Evolutionary conservation across 2,888 invertebrate genomes (phyloP), one percentile per base, ranked within the genome.

Genomic region (Rhagophthalmus giganteus): DNA sequence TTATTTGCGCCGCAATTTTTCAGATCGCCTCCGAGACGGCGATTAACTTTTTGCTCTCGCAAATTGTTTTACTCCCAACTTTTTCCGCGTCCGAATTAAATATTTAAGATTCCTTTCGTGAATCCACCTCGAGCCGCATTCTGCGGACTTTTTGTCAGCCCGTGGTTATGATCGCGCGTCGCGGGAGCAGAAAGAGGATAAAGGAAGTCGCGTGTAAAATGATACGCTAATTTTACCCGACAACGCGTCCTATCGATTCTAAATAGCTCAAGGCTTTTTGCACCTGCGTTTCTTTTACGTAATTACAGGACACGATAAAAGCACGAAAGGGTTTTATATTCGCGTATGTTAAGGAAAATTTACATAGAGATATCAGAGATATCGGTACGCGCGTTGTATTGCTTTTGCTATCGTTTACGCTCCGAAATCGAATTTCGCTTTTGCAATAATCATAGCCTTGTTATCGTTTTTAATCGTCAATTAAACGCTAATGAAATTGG

Each of bases 1-100:
- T 54, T 52, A 57, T 55, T 57, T 34, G 52, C 27, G 16, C 42
- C 11, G 40, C 49, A 49, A 50, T 57, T 58, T 57, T 59, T 59
- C 54, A 53, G 39, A 45, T 57, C 49, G 52, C 37, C 48, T 50
- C 48, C 27, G 39, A 42, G 49, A 48, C 51, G 55, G 35, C 54
- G 41, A 55, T 57, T 57, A 55, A 57, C 52, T 55, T 55, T 39
- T n/a, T 45, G 38, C 45, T 32, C 44, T 39, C 32, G 31, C 25
- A 46, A 47, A 42, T 53, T 47, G 53, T 47, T 51, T 53, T 24
- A 9, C 20, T n/a, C n/a, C n/a, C n/a, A n/a, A n/a, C n/a, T n/a
- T n/a, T n/a, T n/a, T n/a, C n/a, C n/a, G n/a, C 28, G 15, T 27
- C 26, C 31, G 20, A 46, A 52, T 52, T 40, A 46, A 39, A 52